Conservation (phyloP, 92 coral and sea anemone species). For the Meandrina meandrites region DNA sequence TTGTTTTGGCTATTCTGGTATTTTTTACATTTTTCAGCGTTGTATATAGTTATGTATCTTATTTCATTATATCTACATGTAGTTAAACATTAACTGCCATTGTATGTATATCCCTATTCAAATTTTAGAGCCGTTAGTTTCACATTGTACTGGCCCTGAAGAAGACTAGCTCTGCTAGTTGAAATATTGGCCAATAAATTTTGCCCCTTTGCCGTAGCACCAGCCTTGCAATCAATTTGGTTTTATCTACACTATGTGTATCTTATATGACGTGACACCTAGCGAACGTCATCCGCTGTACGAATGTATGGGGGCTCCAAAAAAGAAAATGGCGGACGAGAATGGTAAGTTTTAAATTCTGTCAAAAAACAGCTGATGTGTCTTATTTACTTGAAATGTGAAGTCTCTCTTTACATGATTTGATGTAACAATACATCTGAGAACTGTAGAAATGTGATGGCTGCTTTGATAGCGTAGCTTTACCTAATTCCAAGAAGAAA, state of each 20-base stretch:
- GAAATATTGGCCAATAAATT: too few species aligned
- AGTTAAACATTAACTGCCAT: too few species aligned
- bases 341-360: neutral
- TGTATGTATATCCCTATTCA: too few species aligned
- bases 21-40: too few species aligned
- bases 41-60: too few species aligned
- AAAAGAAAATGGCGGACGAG: slow-evolving; percentile 33
- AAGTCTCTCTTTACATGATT: neutral
- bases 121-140: too few species aligned
- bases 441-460: neutral
- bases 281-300: neutral
- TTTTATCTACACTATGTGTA: neutral
- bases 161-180: too few species aligned
- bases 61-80: too few species aligned
- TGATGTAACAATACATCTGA: neutral
- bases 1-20: too few species aligned
- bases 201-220: too few species aligned
- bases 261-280: neutral
- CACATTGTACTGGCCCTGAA: too few species aligned
- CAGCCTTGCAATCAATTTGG: too few species aligned
- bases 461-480: neutral
- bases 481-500: neutral
- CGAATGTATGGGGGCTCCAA: neutral
- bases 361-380: neutral
- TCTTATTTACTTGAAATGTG: neutral